Evolutionary conservation across 2,113 vertebrate species (phyloP), one percentile per base, ranked within the genome.

Genomic region (Balaeniceps rex): DNA sequence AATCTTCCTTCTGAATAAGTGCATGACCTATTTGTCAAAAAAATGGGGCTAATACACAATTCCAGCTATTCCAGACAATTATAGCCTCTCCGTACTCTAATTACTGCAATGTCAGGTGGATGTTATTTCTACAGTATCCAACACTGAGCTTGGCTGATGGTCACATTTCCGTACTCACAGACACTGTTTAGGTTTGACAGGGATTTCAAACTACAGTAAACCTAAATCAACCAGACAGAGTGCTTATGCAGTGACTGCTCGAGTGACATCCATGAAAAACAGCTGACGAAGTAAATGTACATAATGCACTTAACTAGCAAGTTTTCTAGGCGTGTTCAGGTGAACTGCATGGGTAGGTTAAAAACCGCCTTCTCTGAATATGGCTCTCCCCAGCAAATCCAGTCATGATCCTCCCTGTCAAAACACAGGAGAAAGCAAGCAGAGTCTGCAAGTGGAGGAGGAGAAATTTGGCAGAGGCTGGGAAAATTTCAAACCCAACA

Each of bases 171-270:
- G 55, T 72, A 47, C 31, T 68, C 69, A 82, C n/a, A 91, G 47
- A 87, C 19, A 16, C 26, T 76, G 36, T 74, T 96, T 63, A 87
- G 26, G 55, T 57, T 64, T 94, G 87, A 83, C 44, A 83, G 46
- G 64, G 80, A 93, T 94, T 93, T 72, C 93, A 84, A 93, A 94
- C 76, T 68, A 46, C n/a, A 83, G 55, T 34, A 81, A 76, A 60
- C 19, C 54, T 87, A 38, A 82, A 90, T 88, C 83, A 92, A 14
- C 29, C 8, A 7, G 81, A 44, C 8, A 7, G 81, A 44, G 5
- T 24, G 42, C 63, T 60, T 88, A 74, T 70, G 64, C 71, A 52
- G 22, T 78, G 61, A 90, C 80, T 90, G 72, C 46, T 88, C 58
- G 75, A 87, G 38, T 68, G 58, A 86, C 77, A 82, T 14, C n/a